These are phyloP conservation scores for Dendrocincla tyrannina DNA, from an alignment of 2,797 vertebrate species.

Conservation along the genomic window DNA sequence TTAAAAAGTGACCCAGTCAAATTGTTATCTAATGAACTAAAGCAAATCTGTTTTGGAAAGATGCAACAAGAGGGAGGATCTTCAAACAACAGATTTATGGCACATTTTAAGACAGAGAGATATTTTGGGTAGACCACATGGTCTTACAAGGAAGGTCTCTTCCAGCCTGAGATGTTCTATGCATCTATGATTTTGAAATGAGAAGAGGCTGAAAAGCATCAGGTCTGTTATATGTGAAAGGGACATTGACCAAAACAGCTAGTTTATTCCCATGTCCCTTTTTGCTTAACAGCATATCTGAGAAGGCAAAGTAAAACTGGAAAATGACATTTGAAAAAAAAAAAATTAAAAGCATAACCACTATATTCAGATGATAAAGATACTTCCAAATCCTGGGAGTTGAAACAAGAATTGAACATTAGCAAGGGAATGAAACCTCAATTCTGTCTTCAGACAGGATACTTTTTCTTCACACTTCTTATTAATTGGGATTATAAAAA, in stretches of 20 bases:
- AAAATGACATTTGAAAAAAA: neutral
- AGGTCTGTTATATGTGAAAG: neutral
- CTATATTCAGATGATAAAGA: neutral
- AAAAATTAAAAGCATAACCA: neutral
- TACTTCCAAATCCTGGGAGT: neutral
- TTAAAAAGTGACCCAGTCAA: neutral
- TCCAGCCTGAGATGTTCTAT: neutral
- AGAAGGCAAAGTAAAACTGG: neutral
- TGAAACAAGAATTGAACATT: neutral
- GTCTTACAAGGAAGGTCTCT: neutral
- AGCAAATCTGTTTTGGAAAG: neutral
- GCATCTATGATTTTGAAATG: neutral
- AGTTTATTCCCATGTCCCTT: neutral
- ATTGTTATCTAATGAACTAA: neutral
- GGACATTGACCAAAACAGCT: neutral
- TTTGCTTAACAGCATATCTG: neutral
- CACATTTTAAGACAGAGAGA: neutral
- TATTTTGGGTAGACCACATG: neutral
- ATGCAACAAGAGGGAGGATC: neutral
- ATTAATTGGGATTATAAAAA: neutral
- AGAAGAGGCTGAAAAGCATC: neutral
- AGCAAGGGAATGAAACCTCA: neutral
- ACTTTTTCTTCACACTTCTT: neutral
- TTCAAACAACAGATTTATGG: neutral
- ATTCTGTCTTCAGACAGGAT: neutral